Conservation (phyloP, 2,113 vertebrate species). For the Halichoeres trimaculatus region DNA sequence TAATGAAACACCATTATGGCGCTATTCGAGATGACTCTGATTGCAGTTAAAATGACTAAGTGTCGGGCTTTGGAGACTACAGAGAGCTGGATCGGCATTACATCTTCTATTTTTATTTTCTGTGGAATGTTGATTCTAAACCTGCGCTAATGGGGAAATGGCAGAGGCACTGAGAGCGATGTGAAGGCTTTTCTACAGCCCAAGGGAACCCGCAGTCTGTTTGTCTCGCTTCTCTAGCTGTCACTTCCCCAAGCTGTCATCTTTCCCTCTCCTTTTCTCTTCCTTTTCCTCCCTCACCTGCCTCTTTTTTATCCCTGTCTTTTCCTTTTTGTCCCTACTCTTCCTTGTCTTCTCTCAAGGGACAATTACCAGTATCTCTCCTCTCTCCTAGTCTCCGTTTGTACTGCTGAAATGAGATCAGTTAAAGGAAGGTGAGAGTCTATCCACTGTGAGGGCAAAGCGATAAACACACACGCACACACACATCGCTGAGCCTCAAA, state of each 20-base stretch:
- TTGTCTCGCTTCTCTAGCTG: slow-evolving; percentile 68
- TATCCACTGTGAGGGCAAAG: slow-evolving; percentile 75
- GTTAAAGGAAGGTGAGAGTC: slow-evolving; percentile 80
- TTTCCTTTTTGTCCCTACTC: slow-evolving; percentile 43
- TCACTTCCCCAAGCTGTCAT: slow-evolving; percentile 71
- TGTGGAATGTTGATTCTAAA: slow-evolving; percentile 72
- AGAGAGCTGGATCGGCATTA: slow-evolving; percentile 66
- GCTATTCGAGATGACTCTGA: slow-evolving; percentile 75
- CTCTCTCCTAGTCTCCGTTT: slow-evolving; percentile 64
- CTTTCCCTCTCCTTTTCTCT: slow-evolving; percentile 37
- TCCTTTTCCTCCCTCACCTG: slow-evolving; percentile 39
- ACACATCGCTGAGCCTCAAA: slow-evolving; percentile 34
- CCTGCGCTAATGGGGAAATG: slow-evolving; percentile 65
- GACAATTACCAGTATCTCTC: slow-evolving; percentile 77
- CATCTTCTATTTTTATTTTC: slow-evolving; percentile 73
- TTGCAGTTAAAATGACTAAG: slow-evolving; percentile 76
- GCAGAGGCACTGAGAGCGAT: slow-evolving; percentile 54
- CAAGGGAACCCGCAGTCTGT: slow-evolving; percentile 67
- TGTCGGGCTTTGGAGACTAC: slow-evolving; percentile 51
- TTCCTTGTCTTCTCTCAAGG: slow-evolving; percentile 68
- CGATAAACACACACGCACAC: slow-evolving; percentile 64
- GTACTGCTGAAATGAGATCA: slow-evolving; percentile 79
- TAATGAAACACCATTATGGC: slow-evolving; percentile 78
- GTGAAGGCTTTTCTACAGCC: slow-evolving; percentile 63
- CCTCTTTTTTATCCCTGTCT: slow-evolving; percentile 35